Base-by-base conservation (phyloP, 2,797 vertebrate species). In the Hafferia zeledoni region DNA sequence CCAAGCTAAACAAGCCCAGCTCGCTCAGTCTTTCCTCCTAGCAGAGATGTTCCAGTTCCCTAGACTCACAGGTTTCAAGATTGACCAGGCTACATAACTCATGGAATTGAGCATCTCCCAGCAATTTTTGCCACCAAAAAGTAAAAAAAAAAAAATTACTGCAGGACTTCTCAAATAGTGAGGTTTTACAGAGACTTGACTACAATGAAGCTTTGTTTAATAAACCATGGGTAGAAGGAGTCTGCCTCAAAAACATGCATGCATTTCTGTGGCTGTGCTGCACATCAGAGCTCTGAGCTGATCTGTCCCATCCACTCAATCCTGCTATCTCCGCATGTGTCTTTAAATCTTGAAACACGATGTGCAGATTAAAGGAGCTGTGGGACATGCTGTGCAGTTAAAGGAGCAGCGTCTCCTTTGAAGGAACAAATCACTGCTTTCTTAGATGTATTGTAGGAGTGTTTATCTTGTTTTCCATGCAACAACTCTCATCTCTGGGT, bases 281-380 rank as follows among this genome's bases (percentile, higher is more conserved):
- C 49, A 41, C 25, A 17, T 64, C 35, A 57, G 37, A 57, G 52
- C 41, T 94, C 52, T 27, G 71, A 75, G 46, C 50, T 87, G 53
- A 22, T 39, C 59, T 63, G 33, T 87, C 82, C 44, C 2, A 1
- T 75, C 52, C 30, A 19, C 33, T 87, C 69, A 33, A 11, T 79
- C 27, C 28, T 71, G 23, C 2, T 39, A 47, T 8, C 52, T 69
- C 39, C 71, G 1, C 30, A 43, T 1, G 0, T 3, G 2, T 64
- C 74, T 39, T 49, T 93, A 37, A 52, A 24, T 59, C 35, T 19
- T 71, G 57, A 41, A 50, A 44, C 3, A 1, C 33, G 14, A 20
- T 5, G 1, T 25, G 50, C 27, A 49, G 75, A 52, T 67, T 63
- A 47, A 83, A 72, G 53, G 56, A 70, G 25, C 18, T 50, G 13